A percentile compares a stretch with the other conserved stretches of the same genome.
These are phyloP conservation scores for Helicolenus hilgendorfi DNA, from an alignment of 2,797 vertebrate genomes.

Conservation along the genomic window DNA sequence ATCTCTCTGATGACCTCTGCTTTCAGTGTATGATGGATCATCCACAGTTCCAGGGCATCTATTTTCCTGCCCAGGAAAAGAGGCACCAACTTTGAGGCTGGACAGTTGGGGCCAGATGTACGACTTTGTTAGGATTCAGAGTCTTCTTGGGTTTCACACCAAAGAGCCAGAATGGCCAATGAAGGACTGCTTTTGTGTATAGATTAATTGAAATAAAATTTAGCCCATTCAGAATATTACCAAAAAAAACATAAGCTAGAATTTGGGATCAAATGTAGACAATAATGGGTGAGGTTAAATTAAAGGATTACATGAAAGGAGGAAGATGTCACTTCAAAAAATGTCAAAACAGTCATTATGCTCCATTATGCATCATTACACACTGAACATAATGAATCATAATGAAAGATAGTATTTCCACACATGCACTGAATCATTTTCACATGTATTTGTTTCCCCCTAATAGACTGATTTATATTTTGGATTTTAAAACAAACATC, in stretches of 20 bases:
- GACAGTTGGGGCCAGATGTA: conserved; percentile 47
- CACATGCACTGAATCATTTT: not conserved
- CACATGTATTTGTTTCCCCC: conserved; percentile 5
- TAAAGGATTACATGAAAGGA: conserved; percentile 5
- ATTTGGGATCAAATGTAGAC: not conserved
- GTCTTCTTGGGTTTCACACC: not conserved
- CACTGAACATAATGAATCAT: conserved; percentile 48
- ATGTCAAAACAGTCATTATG: conserved; percentile 44
- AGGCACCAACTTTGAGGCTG: conserved; percentile 73
- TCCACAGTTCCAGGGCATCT: conserved; percentile 82
- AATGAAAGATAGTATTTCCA: conserved; percentile 57
- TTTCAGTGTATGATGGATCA: conserved; percentile 89
- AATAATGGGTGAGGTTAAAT: not conserved
- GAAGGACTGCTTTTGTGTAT: not conserved
- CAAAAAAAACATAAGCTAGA: not conserved
- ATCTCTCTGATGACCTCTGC: conserved; percentile 86
- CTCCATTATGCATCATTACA: conserved; percentile 18
- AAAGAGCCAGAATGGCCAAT: not conserved
- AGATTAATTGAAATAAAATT: not conserved
- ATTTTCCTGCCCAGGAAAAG: conserved; percentile 84
- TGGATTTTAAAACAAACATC: conserved; percentile 22
- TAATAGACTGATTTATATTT: conserved; percentile 33
- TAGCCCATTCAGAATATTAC: not conserved
- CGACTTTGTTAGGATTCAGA: conserved; percentile 37
- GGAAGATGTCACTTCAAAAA: conserved; percentile 14